Evolutionary conservation across 2,888 invertebrate species (phyloP), one percentile per base, ranked within the genome.

Genomic region (Aporophyla lueneburgensis): DNA sequence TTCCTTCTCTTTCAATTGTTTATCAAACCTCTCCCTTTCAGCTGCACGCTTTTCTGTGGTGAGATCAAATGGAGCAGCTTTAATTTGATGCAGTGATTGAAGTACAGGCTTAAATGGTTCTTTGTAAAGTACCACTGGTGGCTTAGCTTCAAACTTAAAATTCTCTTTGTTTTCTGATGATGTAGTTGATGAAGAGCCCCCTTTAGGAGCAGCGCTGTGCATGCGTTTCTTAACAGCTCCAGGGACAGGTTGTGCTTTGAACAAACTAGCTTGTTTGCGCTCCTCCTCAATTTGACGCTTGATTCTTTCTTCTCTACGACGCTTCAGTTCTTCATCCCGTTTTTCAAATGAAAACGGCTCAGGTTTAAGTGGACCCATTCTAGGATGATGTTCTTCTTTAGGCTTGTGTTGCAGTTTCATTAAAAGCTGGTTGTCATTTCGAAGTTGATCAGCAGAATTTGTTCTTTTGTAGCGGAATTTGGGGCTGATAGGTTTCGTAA

Each of bases 271-370:
- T 90, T 97, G 97, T 86, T 97, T 97, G 62, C 97, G 96, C 78
- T 97, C 97, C 81, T 96, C 95, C 78, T 97, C 97, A 33, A 97
- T 90, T 76, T 97, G 94, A 81, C 97, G 96, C 82, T 97, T 97
- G 14, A 98, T 97, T 85, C 96, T 96, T 86, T 97, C 97, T 81
- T 98, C 97, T 83, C 97, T 97, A 74, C 96, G 97, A 61, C 95
- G 94, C 70, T 96, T 94, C 46, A 97, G 87, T 74, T 96, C 93
- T 88, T 97, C 97, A 91, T 98, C 97, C 21, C 98, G 93, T 73
- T 97, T 95, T 77, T 98, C 98, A 94, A 98, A 98, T 83, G 98
- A 98, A 89, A 98, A 98, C 21, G 98, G 98, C 80, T 94, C 94
- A 9, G 93, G 93, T 69, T 90, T 90, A 0, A 95, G 27, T 14